Evolutionary conservation across 2,113 vertebrate species (phyloP).

Genomic region (Galemys pyrenaicus): DNA sequence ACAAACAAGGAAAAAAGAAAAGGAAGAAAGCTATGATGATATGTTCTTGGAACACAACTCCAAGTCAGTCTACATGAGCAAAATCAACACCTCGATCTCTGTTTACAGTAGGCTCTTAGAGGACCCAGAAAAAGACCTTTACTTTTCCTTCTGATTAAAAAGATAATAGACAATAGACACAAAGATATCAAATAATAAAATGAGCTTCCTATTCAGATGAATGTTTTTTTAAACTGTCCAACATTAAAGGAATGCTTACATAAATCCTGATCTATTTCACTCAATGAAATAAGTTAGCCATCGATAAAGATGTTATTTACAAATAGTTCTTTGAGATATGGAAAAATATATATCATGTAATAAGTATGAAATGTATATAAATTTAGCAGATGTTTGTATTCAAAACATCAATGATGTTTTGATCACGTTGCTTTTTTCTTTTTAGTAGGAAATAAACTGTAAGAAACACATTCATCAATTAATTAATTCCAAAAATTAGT

Average conservation of each 20-base stretch:
- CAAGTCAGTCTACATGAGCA: slow-evolving; percentile 43
- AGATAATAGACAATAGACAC: neutral
- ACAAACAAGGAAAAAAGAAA: slow-evolving; percentile 70
- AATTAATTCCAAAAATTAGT: neutral
- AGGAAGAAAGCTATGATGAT: slow-evolving; percentile 56
- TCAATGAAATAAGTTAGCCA: slow-evolving; percentile 46
- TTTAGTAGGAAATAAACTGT: neutral
- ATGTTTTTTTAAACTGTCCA: neutral
- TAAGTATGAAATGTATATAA: neutral
- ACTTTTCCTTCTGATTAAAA: slow-evolving; percentile 29
- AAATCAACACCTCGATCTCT: slow-evolving; percentile 50
- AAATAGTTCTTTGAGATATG: neutral
- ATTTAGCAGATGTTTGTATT: neutral
- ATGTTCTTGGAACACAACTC: slow-evolving; percentile 52
- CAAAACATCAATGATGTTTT: neutral
- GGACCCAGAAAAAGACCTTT: neutral
- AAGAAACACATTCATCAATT: neutral
- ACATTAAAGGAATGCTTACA: neutral
- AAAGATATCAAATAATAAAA: slow-evolving; percentile 12
- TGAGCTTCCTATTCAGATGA: neutral
- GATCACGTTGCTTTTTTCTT: neutral
- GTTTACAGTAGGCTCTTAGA: neutral
- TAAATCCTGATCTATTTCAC: neutral
- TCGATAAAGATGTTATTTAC: slow-evolving; percentile 10
- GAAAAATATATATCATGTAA: neutral